Conservation (phyloP, 2,888 invertebrate species). For the Elmis aenea region DNA sequence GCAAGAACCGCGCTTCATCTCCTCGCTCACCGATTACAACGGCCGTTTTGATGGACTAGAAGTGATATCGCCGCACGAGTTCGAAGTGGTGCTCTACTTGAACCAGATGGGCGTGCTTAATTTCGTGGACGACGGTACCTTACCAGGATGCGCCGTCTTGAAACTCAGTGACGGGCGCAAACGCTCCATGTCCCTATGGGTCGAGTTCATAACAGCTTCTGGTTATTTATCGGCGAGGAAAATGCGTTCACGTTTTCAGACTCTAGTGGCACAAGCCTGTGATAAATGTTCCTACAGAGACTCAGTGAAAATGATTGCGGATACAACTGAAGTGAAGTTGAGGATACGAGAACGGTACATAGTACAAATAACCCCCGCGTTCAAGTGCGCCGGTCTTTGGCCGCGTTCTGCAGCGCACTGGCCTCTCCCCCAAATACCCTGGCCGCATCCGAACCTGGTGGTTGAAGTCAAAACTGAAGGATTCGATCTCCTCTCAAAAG, state of each 20-base stretch:
- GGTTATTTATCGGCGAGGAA: slow-evolving; percentile 91
- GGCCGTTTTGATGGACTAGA: slow-evolving; percentile 90
- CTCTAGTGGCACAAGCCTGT: slow-evolving; percentile 81
- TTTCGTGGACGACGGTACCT: slow-evolving; percentile 91
- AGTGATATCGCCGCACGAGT: slow-evolving; percentile 88
- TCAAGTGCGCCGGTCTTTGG: slow-evolving; percentile 92
- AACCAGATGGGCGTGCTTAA: slow-evolving; percentile 98
- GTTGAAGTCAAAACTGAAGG: slow-evolving; percentile 93
- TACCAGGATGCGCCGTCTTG: slow-evolving; percentile 90
- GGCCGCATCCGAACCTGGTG: slow-evolving; percentile 89
- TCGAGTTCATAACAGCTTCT: slow-evolving; percentile 94
- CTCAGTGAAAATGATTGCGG: slow-evolving; percentile 89
- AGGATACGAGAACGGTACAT: slow-evolving; percentile 83
- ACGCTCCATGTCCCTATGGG: slow-evolving; percentile 95
- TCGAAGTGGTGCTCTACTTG: slow-evolving; percentile 89
- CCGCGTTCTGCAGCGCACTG: slow-evolving; percentile 90
- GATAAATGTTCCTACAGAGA: slow-evolving; percentile 92
- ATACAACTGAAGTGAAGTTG: slow-evolving; percentile 88
- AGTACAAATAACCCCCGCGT: slow-evolving; percentile 92
- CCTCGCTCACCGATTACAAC: slow-evolving; percentile 82
- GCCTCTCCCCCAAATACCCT: slow-evolving; percentile 85
- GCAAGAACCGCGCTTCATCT: slow-evolving; percentile 91
- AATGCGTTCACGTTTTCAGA: slow-evolving; percentile 89
- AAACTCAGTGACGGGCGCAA: slow-evolving; percentile 93
- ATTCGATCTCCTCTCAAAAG: slow-evolving; percentile 87